Evolutionary conservation across 2,797 vertebrate genomes (phyloP), one percentile per base, ranked within the genome.

Genomic region (Selene dorsalis): DNA sequence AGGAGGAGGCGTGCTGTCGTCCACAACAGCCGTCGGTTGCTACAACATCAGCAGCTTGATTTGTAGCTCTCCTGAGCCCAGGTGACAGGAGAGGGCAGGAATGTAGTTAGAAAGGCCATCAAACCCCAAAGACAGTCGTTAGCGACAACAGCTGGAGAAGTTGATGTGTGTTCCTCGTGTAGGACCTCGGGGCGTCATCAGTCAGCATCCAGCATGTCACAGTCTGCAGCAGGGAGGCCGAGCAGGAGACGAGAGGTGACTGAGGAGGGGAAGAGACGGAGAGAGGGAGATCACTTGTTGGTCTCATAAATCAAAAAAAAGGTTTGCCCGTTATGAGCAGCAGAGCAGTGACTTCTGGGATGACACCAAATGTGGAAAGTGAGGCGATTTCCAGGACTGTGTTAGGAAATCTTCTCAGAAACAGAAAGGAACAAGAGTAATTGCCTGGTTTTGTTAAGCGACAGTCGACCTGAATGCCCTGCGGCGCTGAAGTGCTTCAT

Each of bases 111-210:
- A 91, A 91, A 89, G 88, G 73, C 91, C 91, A 88, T 94, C 92
- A 88, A 93, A 91, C 83, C 39, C 86, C 82, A 82, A 93, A 93
- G 91, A 91, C 85, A 88, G 90, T 89, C 92, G 88, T 94, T 93
- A 89, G 89, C 83, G 90, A 92, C 87, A 92, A 92, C 94, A 94
- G 92, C 93, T 95, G 92, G 91, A 94, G 84, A 87, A 69, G 84
- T 84, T 78, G 87, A 85, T 91, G 90, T 88, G 80, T 87, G 86
- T 71, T 89, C 79, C 75, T 85, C 59, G 8, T 71, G 75, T 69
- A 47, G 74, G 73, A 87, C 90, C 91, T 91, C 63, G 24, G 93
- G 94, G 90, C 89, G 70, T 79, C 85, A 87, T 95, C 91, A 91
- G 83, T 95, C 94, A 85, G 87, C 88, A 84, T 84, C 86, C 78